A percentile compares a stretch with the other conserved stretches of the same genome.
Evolutionary conservation across 2,113 vertebrate genomes (phyloP).

Genomic region (Phaetusa simplex): DNA sequence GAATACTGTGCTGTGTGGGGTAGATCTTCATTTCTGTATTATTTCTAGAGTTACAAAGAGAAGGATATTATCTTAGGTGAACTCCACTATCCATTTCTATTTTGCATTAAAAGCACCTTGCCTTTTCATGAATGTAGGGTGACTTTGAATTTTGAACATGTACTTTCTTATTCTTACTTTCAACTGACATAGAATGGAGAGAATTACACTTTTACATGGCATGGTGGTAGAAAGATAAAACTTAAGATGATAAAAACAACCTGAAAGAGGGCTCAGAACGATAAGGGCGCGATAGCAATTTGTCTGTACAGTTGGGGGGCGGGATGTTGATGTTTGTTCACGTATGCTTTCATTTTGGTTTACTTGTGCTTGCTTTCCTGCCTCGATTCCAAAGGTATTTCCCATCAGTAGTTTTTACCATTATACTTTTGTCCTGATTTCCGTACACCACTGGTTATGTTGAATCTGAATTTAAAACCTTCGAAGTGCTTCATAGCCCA

Average conservation of each 20-base stretch:
- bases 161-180: background rate
- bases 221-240: background rate
- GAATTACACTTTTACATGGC: background rate
- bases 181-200: background rate
- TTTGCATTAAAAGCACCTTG: background rate
- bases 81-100: background rate
- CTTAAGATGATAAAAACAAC: background rate
- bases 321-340: background rate
- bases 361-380: background rate
- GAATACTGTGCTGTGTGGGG: background rate
- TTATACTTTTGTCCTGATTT: background rate
- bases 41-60: background rate
- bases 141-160: background rate
- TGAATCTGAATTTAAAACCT: background rate
- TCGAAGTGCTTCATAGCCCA: background rate
- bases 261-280: background rate
- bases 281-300: background rate
- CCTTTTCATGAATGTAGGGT: background rate
- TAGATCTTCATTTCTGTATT: background rate
- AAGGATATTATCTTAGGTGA: background rate
- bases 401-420: background rate
- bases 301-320: background rate
- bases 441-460: background rate
- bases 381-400: background rate
- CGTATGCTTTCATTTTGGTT: background rate